Base-by-base conservation (phyloP, 2,888 invertebrate genomes). In the Melipona beecheii region DNA sequence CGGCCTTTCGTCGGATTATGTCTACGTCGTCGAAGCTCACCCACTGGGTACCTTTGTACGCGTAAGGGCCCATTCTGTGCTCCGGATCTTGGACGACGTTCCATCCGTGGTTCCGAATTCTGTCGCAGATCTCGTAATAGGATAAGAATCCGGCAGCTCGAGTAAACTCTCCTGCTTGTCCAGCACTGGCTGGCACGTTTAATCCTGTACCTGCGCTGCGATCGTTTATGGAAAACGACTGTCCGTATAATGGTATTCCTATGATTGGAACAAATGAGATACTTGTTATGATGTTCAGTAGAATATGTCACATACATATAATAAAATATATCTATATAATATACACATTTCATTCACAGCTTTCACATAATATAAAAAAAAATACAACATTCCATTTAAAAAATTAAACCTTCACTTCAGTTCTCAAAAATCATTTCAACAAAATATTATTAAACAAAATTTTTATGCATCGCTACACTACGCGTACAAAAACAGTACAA, bases 71-170 rank as follows among this genome's bases (percentile, higher is more conserved):
- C 96, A 98, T 97, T 70, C 98, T 95, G 21, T 96, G 95, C 72
- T 96, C 94, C 0, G 97, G 96, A 93, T 98, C 98, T 92, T 97
- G 96, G 0, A 98, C 97, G 0, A 98, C 96, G 5, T 96, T 97
- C 97, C 98, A 98, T 2, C 97, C 97, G 78, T 96, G 96, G 86
- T 96, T 96, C 86, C 96, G 96, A 19, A 98, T 95, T 83, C 97
- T 96, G 87, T 98, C 97, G 92, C 98, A 98, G 90, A 98, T 98
- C 96, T 98, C 98, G 93, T 98, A 98, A 91, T 98, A 98, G 0
- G 98, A 96, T 74, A 98, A 95, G 94, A 98, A 98, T 43, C 98
- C 98, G 54, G 97, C 97, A 62, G 98, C 97, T 92, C 96, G 95
- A 0, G 98, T 98, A 90, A 96, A 98, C 94, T 97, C 97, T n/a